Evolutionary conservation across 2,113 vertebrate genomes (phyloP).

Genomic region (Actenoides lindsayi): DNA sequence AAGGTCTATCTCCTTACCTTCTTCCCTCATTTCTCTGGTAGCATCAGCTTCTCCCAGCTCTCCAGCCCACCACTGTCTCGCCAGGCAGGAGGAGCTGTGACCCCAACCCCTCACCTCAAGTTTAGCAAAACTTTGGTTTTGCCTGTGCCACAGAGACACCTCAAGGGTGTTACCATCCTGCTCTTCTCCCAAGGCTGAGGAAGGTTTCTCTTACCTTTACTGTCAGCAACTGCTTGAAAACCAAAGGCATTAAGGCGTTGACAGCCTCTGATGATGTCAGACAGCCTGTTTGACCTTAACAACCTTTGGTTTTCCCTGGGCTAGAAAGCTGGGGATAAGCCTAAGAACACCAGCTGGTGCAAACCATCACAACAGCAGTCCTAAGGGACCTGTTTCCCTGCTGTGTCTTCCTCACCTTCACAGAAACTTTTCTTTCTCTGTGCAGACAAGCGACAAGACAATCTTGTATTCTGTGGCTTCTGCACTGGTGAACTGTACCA

Average conservation of each 20-base stretch:
- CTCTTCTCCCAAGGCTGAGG: not conserved
- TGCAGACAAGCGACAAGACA: constrained; percentile 91
- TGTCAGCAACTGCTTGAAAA: not conserved
- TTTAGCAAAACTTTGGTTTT: not conserved
- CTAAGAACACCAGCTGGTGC: not conserved
- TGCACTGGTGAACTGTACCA: constrained; percentile 93
- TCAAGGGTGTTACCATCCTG: not conserved
- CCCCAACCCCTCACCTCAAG: not conserved
- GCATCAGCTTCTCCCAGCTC: not conserved
- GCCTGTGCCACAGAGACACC: not conserved
- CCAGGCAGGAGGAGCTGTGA: not conserved
- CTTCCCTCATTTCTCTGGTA: not conserved
- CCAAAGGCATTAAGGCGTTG: not conserved
- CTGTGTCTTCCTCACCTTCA: not conserved
- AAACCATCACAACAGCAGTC: not conserved
- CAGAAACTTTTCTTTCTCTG: not conserved
- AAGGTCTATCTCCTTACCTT: constrained; percentile 77
- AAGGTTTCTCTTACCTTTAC: not conserved
- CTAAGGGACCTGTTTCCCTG: not conserved
- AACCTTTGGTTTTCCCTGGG: not conserved
- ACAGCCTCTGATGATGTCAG: not conserved
- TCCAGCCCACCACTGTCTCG: not conserved
- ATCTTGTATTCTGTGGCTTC: constrained; percentile 93
- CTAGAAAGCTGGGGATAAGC: not conserved
- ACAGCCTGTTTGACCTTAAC: not conserved